Evolutionary conservation across 2,888 invertebrate species (phyloP), one percentile per base, ranked within the genome.

Genomic region (Epiperipatus broadwayi): DNA sequence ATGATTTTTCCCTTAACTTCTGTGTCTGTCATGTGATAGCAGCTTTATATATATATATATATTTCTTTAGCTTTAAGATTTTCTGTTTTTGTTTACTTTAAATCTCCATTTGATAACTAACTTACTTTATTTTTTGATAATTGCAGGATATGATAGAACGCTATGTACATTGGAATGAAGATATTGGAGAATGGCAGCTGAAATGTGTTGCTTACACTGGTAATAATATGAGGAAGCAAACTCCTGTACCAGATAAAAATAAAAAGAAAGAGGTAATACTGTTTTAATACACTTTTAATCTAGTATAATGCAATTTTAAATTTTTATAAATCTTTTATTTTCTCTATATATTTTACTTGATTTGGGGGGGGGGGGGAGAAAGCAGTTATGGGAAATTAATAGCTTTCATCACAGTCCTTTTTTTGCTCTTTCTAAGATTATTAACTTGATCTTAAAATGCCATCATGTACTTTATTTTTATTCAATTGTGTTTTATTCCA

Each of bases 151-250:
- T 83, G 61, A 80, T 93, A 44, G 84, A 87, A 53, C 70, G 77
- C 51, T 81, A 89, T 54, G 78, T 89, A 30, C 77, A 81, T 53
- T 97, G 93, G 89, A 95, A 91, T 63, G 91, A 91, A 59, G 93
- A 95, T 53, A 81, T 91, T 21, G 93, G 93, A 21, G 95, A 97
- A 60, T 97, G 93, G 83, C 91, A 95, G 58, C 70, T 97, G 32
- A 78, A 79, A 57, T 93, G 93, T 59, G 89, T 97, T 5, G 95
- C 95, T 0, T 97, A 97, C 60, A 89, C 93, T 5, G 95, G 95
- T 0, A 97, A 97, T 64, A 97, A 97, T 57, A 93, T 95, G 87
- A 68, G 78, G 42, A 79, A 80, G 55, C 69, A 56, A 41, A 48
- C 54, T 12, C 52, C 54, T 10, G 51, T 51, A 37, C 48, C 50